Evolutionary conservation across 2,797 vertebrate species (phyloP), one percentile per base, ranked within the genome.

Genomic region (Alfaro cultratus): DNA sequence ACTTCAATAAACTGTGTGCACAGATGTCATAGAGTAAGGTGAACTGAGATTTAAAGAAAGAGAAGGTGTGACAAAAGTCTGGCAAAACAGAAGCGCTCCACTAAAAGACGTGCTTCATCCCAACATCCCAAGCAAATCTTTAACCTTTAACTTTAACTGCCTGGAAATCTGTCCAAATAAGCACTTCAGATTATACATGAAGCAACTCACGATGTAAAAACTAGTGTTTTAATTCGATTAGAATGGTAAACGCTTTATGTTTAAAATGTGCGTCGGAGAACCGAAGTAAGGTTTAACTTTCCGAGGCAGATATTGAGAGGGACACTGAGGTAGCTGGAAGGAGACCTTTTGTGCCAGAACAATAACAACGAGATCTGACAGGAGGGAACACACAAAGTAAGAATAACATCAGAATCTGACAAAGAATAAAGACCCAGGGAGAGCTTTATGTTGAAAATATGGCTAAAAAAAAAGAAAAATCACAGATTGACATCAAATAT

Each of bases 1-100:
- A 60, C 85, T 41, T 29, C 51, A 78, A 47, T 55, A 57, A 85
- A 83, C 75, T 75, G 75, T 46, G n/a, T 21, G 31, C 81, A 13
- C 45, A 78, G 55, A 74, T 67, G 18, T 51, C 80, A 70, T 3
- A 18, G 23, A 43, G 36, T 62, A 39, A 43, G 26, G 34, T 74
- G 79, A 75, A 84, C 55, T 51, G 55, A 73, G 62, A 86, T 74
- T 36, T 45, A 57, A 79, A 47, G 71, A 72, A 60, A 49, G 41
- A 55, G 21, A 51, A 72, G 49, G 53, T 57, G 78, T 57, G 74
- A 78, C 26, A 43, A 83, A 75, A 60, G 46, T 5, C 60, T 36
- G 62, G 60, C 74, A 11, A 31, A 23, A 57, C 49, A 64, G 62
- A 36, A 36, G 34, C 60, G 36, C 34, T 34, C 16, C 60, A 21